These are phyloP conservation scores for Petrocephalus zakoni DNA, from an alignment of 2,113 vertebrate species.

Conservation along the genomic window DNA sequence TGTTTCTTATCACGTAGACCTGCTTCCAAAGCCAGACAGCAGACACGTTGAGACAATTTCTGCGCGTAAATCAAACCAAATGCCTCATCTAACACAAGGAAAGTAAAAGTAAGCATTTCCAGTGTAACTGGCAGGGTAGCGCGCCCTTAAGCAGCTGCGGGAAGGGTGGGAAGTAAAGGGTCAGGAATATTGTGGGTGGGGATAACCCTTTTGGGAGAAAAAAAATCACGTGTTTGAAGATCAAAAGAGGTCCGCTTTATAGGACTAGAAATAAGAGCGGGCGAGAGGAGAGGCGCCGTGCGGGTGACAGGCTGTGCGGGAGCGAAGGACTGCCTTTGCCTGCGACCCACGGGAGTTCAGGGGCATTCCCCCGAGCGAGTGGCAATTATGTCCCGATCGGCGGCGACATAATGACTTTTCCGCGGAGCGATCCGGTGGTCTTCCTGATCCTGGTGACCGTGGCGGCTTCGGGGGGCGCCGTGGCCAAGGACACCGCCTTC, in stretches of 20 bases:
- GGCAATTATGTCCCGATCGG: slow-evolving; percentile 69
- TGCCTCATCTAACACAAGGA: neutral
- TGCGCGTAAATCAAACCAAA: neutral
- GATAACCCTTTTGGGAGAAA: slow-evolving; percentile 57
- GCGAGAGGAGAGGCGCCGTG: slow-evolving; percentile 39
- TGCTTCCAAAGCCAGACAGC: neutral
- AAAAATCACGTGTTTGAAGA: slow-evolving; percentile 85
- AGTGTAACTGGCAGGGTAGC: slow-evolving; percentile 4
- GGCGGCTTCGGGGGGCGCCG: slow-evolving; percentile 61
- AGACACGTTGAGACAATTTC: neutral
- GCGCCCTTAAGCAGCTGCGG: slow-evolving; percentile 61
- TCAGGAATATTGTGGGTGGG: slow-evolving; percentile 66
- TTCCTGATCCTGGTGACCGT: slow-evolving; percentile 63
- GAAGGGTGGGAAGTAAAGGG: slow-evolving; percentile 56
- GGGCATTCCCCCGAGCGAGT: slow-evolving; percentile 15
- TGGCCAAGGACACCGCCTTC: slow-evolving; percentile 85
- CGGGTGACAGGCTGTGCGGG: slow-evolving; percentile 65
- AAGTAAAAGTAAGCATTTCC: neutral
- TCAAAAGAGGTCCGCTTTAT: slow-evolving; percentile 85
- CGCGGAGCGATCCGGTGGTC: slow-evolving; percentile 63
- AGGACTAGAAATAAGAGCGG: slow-evolving; percentile 58
- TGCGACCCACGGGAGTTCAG: no score
- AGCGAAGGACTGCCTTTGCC: no score
- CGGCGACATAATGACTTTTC: slow-evolving; percentile 63
- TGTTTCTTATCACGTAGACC: neutral